Conservation (phyloP, 2,113 vertebrate genomes). For the Oenanthe melanoleuca region DNA sequence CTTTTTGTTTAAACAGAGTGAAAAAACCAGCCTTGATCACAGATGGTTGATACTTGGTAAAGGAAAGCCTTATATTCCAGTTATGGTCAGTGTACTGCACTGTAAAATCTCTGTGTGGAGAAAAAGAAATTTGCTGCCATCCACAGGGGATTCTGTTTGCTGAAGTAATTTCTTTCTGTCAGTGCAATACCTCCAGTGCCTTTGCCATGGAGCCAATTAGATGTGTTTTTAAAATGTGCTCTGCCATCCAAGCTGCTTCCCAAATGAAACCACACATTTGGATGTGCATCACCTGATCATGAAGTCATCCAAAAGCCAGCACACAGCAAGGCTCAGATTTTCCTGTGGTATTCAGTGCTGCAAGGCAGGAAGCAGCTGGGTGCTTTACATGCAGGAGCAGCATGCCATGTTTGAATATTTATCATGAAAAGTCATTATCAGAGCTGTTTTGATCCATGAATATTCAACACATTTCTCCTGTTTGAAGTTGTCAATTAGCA, state of each 20-base stretch:
- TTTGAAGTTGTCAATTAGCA: conserved; percentile 25
- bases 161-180: neutral
- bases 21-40: neutral
- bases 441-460: conserved; percentile 1
- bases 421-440: neutral
- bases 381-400: neutral
- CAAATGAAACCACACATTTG: conserved; percentile 10
- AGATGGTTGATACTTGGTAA: neutral
- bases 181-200: neutral
- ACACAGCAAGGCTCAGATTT: neutral
- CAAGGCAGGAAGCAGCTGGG: conserved; percentile 3
- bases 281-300: neutral
- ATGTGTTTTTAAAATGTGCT: neutral
- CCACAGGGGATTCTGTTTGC: conserved; percentile 38
- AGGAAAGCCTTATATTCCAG: neutral
- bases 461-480: neutral
- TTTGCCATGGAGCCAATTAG: neutral
- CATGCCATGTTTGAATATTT: conserved; percentile 20
- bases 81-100: neutral
- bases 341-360: neutral
- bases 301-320: neutral
- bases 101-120: neutral
- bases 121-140: conserved; percentile 60
- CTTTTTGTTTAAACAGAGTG: neutral
- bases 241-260: neutral